Percentiles rank a stretch among this genome's conserved stretches.
phyloP scores from a whole-genome alignment of 37 sponge, comb jelly and placozoan species.

The Diacarnus erythraeanus region DNA sequence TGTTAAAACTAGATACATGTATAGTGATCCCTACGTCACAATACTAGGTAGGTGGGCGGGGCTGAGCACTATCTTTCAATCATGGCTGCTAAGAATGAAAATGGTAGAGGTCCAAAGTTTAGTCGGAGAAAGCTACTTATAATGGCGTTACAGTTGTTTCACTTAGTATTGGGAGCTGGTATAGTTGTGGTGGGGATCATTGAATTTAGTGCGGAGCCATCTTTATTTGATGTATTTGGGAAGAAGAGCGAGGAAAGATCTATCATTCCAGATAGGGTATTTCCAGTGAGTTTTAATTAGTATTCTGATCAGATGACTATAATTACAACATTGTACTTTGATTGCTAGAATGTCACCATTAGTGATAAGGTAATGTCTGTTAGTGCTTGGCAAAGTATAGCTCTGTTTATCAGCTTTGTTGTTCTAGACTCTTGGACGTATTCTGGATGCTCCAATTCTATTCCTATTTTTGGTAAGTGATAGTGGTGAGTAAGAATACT shows the following conservation, averaged over 20 bases:
- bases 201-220: conserved; percentile 9
- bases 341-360: neutral
- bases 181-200: neutral
- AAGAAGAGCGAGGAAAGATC: neutral
- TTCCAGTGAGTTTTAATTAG: neutral
- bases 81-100: too few species aligned
- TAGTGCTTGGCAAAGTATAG: neutral
- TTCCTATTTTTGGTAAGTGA: neutral
- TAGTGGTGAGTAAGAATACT: too few species aligned
- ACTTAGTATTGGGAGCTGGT: neutral
- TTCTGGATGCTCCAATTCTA: conserved; percentile 8
- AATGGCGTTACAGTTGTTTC: neutral
- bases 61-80: too few species aligned
- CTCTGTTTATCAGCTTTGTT: neutral
- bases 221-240: conserved; percentile 17
- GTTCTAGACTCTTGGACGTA: conserved; percentile 6
- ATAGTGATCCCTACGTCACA: too few species aligned
- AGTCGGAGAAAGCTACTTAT: too few species aligned
- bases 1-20: too few species aligned
- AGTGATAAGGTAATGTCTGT: neutral
- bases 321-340: neutral
- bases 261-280: neutral
- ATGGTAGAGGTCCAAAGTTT: too few species aligned
- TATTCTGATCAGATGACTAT: neutral
- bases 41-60: too few species aligned